These are phyloP conservation scores for Alces alces DNA, from an alignment of 2,113 vertebrate genomes.

Conservation along the genomic window DNA sequence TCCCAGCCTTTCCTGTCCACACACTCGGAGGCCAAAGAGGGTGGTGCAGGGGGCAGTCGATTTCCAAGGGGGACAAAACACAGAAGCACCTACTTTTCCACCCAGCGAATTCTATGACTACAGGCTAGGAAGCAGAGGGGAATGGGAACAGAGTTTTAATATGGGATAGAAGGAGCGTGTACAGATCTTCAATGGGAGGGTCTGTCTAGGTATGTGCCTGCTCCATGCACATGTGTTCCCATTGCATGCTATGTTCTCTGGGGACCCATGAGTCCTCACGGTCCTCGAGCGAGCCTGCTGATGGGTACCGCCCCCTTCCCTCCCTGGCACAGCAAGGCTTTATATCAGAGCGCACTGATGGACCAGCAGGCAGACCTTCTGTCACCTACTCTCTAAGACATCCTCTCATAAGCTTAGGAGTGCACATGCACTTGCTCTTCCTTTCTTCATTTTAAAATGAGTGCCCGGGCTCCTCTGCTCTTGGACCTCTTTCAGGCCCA, in stretches of 20 bases:
- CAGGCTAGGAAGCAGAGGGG: neutral
- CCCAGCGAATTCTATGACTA: neutral
- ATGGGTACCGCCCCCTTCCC: neutral
- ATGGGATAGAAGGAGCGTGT: neutral
- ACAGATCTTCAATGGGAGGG: neutral
- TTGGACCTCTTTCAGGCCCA: neutral
- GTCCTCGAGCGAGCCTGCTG: neutral
- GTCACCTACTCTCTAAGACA: neutral
- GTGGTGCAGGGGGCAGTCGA: too few relatives aligned
- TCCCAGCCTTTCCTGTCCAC: neutral
- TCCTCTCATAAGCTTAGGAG: neutral
- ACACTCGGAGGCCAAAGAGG: neutral
- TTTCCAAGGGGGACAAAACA: neutral
- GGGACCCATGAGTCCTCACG: rapidly evolving
- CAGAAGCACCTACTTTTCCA: neutral
- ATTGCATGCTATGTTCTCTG: rapidly evolving
- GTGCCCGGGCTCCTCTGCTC: neutral
- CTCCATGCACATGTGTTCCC: rapidly evolving
- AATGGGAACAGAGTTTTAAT: neutral
- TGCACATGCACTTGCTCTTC: neutral
- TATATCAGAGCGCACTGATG: neutral
- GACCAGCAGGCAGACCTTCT: neutral
- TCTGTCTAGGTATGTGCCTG: rapidly evolving
- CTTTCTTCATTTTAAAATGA: neutral
- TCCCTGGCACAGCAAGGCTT: neutral